phyloP scores from a whole-genome alignment of 2,797 vertebrate genomes.

The Sparidentex hasta region DNA sequence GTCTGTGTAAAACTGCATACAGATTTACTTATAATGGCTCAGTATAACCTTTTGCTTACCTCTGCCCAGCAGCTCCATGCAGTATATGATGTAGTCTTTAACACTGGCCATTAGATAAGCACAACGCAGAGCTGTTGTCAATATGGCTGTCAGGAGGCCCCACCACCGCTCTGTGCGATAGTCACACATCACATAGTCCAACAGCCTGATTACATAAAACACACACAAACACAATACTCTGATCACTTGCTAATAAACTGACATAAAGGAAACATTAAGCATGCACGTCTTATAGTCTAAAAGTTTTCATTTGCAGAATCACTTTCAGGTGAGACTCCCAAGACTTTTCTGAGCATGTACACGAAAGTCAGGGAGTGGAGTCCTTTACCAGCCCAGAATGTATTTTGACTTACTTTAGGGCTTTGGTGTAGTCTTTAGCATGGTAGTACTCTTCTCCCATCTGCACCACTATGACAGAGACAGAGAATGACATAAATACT shows the following conservation, averaged over 20 bases:
- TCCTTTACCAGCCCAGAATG: not conserved
- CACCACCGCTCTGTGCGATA: slow-evolving; percentile 98
- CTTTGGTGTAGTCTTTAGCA: slow-evolving; percentile 97
- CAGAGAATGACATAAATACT: slow-evolving; percentile 15
- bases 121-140: slow-evolving; percentile 94
- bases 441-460: slow-evolving; percentile 99
- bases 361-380: not conserved
- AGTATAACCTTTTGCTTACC: slow-evolving; percentile 79
- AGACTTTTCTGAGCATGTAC: not conserved
- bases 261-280: not conserved
- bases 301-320: rapidly evolving
- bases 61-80: slow-evolving; percentile 95
- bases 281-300: not conserved
- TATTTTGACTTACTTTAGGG: slow-evolving; percentile 91
- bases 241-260: not conserved
- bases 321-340: not conserved
- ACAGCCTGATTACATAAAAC: slow-evolving; percentile 82
- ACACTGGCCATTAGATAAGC: slow-evolving; percentile 97
- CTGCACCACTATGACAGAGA: slow-evolving; percentile 91
- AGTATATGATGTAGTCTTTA: slow-evolving; percentile 95
- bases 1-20: too few species aligned
- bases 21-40: too few species aligned
- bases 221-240: not conserved
- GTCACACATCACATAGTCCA: slow-evolving; percentile 99
- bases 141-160: slow-evolving; percentile 94